Conservation (phyloP, 2,797 vertebrate genomes). For the Xenops minutus region DNA sequence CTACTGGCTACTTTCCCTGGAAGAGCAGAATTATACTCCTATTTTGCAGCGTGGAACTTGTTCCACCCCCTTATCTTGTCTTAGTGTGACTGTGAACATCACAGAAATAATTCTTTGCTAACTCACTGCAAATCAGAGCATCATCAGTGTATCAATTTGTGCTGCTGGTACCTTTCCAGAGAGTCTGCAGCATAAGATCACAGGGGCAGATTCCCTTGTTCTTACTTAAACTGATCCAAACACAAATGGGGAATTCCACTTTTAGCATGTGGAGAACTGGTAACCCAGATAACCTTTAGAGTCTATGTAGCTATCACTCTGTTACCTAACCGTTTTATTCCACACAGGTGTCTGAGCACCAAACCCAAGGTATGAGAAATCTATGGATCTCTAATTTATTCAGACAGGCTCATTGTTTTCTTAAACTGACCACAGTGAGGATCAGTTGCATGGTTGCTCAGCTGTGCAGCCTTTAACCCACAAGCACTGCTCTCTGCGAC, state of each 20-base stretch:
- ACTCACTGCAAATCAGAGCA: background rate
- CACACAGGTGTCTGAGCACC: background rate
- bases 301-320: background rate
- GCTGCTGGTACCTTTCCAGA: background rate
- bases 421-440: background rate
- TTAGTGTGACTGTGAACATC: background rate
- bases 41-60: background rate
- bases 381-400: background rate
- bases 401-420: background rate
- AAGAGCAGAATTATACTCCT: background rate
- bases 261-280: rapidly evolving
- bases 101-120: background rate
- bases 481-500: background rate
- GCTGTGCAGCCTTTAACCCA: background rate
- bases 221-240: background rate
- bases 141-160: rapidly evolving
- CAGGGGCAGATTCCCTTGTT: background rate
- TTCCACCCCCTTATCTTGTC: background rate
- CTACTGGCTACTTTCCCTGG: background rate
- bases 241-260: background rate
- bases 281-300: background rate
- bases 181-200: rapidly evolving
- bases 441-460: background rate
- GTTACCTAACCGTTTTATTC: background rate
- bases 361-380: background rate